phyloP scores from a whole-genome alignment of 2,888 invertebrate species.

The Diogma glabrata region DNA sequence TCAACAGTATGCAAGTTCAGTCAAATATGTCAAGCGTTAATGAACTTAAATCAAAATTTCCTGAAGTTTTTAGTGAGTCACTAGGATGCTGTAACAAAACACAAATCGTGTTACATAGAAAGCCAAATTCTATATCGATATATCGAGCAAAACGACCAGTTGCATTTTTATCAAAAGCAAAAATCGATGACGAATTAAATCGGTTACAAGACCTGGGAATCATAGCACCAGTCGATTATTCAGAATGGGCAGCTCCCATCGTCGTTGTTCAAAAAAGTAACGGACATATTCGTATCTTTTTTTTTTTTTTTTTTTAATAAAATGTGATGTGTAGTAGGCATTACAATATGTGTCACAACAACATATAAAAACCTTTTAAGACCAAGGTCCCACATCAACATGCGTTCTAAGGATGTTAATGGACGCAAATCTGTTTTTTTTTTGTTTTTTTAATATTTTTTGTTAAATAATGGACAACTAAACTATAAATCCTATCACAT shows the following conservation, averaged over 20 bases:
- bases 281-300: too few species aligned
- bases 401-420: too few species aligned
- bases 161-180: conserved; percentile 13
- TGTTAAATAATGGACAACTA: too few species aligned
- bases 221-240: conserved; percentile 18
- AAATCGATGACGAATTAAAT: conserved; percentile 11
- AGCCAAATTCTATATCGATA: conserved; percentile 13
- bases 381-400: too few species aligned
- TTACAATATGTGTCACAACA: too few species aligned
- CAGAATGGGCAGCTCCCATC: conserved; percentile 20
- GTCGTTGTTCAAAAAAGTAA: conserved; percentile 17
- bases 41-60: conserved; percentile 15
- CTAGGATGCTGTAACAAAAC: conserved; percentile 17
- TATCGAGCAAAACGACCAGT: conserved; percentile 19
- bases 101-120: neutral
- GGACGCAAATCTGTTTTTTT: too few species aligned
- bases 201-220: conserved; percentile 15
- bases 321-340: too few species aligned
- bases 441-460: too few species aligned
- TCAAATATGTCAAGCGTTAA: neutral
- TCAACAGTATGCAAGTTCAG: too few species aligned
- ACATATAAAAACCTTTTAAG: too few species aligned
- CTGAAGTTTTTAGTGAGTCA: conserved; percentile 16
- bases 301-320: too few species aligned
- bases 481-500: too few species aligned